Percentiles rank a stretch among this genome's conserved stretches.
phyloP scores from a whole-genome alignment of 2,888 invertebrate species.

The Drosophila pseudotalamancana region DNA sequence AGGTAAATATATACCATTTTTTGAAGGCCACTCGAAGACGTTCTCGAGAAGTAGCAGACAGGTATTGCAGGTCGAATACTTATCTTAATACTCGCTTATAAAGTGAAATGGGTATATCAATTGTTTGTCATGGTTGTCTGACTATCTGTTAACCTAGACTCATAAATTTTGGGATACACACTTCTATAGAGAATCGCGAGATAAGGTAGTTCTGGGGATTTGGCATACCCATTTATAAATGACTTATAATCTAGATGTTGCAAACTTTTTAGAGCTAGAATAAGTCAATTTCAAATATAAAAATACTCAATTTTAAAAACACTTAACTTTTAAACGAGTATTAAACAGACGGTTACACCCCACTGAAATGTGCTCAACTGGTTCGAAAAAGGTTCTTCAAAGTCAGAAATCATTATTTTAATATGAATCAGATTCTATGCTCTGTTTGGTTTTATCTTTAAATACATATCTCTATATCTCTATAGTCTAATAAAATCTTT shows the following conservation, averaged over 20 bases:
- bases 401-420: not conserved
- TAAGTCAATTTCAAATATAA: not conserved
- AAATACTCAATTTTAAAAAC: not conserved
- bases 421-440: not conserved
- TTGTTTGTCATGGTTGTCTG: too few relatives aligned
- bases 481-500: not conserved
- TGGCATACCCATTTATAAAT: too few relatives aligned
- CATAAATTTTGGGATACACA: too few relatives aligned
- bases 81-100: not conserved
- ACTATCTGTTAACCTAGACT: too few relatives aligned
- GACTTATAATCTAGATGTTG: too few relatives aligned
- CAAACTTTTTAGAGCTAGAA: too few relatives aligned
- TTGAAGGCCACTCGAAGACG: conserved; percentile 10
- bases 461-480: not conserved
- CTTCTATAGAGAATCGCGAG: too few relatives aligned
- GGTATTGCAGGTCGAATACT: not conserved
- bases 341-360: not conserved
- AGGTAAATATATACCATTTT: not conserved
- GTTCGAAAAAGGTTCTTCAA: too few relatives aligned
- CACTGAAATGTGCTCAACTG: too few relatives aligned
- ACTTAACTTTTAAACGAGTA: not conserved
- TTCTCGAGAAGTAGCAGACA: not conserved
- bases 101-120: not conserved
- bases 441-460: not conserved
- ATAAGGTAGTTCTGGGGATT: too few relatives aligned